Evolutionary conservation across 2,113 vertebrate species (phyloP).

Genomic region (Carassius carassius): DNA sequence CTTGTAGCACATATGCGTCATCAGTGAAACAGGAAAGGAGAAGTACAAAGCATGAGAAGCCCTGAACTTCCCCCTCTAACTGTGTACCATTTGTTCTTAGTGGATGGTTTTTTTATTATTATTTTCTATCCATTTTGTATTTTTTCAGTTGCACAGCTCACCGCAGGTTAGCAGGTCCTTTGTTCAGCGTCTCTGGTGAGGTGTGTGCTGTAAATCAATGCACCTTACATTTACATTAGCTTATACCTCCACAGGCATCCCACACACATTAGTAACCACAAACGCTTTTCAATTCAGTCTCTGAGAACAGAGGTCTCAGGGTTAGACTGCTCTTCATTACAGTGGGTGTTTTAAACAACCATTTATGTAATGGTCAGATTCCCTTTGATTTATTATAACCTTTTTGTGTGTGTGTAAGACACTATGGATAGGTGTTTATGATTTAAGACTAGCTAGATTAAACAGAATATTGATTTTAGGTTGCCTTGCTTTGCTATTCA

Average conservation of each 20-base stretch:
- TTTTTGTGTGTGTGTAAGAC: not conserved
- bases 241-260: constrained; percentile 31
- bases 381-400: constrained; percentile 34
- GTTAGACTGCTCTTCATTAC: constrained; percentile 1
- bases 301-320: not conserved
- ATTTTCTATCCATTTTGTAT: constrained; percentile 58
- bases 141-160: constrained; percentile 39
- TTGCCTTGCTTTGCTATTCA: not conserved
- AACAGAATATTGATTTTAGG: not conserved
- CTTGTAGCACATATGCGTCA: constrained; percentile 97
- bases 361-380: not conserved
- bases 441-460: not conserved
- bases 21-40: constrained; percentile 96
- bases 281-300: constrained; percentile 21
- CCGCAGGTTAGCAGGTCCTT: constrained; percentile 35
- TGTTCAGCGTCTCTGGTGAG: constrained; percentile 62
- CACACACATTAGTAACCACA: constrained; percentile 25
- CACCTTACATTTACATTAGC: constrained; percentile 43
- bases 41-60: constrained; percentile 94
- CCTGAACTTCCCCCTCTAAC: constrained; percentile 23
- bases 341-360: not conserved
- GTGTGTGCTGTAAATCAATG: constrained; percentile 48
- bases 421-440: not conserved
- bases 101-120: not conserved
- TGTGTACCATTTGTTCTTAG: constrained; percentile 43